phyloP scores from a whole-genome alignment of 2,113 vertebrate genomes.

The Gopherus flavomarginatus region DNA sequence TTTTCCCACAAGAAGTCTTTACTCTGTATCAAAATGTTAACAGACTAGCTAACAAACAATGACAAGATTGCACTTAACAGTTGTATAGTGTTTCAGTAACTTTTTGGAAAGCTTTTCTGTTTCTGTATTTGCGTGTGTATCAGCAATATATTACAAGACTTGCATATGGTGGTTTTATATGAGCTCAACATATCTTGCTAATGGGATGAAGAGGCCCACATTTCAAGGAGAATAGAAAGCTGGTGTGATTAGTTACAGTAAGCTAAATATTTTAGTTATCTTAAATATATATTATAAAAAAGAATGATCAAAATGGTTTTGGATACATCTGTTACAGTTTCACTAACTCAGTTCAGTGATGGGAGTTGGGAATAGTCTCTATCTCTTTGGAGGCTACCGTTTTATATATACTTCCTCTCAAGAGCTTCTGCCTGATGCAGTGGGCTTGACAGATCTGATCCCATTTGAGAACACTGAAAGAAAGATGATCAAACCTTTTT shows the following conservation, averaged over 20 bases:
- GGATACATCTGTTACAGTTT: neutral
- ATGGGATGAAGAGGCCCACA: neutral
- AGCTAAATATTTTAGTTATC: neutral
- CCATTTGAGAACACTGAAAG: neutral
- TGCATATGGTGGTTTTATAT: neutral
- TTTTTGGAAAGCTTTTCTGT: neutral
- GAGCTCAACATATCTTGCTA: neutral
- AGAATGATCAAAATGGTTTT: neutral
- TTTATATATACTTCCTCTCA: neutral
- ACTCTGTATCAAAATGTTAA: slow-evolving; percentile 31
- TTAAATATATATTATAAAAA: neutral
- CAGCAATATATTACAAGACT: neutral
- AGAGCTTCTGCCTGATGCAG: neutral
- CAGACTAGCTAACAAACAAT: neutral
- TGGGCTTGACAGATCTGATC: neutral
- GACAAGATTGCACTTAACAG: neutral
- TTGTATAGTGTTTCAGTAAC: neutral
- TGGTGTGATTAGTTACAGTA: neutral
- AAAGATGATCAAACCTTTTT: neutral
- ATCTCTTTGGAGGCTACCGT: neutral
- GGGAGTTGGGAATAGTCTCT: neutral
- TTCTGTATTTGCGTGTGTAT: neutral
- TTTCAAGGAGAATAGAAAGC: neutral
- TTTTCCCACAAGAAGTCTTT: slow-evolving; percentile 9
- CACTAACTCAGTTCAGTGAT: neutral